Evolutionary conservation across 2,797 vertebrate species (phyloP).

Genomic region (Chiloscyllium punctatum): DNA sequence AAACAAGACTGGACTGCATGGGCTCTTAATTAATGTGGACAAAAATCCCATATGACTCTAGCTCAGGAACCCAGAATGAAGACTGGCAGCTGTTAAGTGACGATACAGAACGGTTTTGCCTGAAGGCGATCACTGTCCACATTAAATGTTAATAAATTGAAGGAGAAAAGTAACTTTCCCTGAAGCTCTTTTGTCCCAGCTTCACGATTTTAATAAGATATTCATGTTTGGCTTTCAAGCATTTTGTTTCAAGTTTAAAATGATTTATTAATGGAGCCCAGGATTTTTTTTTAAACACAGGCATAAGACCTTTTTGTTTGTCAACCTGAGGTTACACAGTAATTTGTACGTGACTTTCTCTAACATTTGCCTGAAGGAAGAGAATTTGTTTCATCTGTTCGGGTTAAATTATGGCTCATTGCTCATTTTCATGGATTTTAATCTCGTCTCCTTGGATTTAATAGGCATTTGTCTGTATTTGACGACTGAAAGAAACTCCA

Average conservation of each 20-base stretch:
- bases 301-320: slow-evolving; percentile 18
- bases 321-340: slow-evolving; percentile 22
- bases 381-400: slow-evolving; percentile 24
- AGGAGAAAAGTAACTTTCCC: slow-evolving; percentile 8
- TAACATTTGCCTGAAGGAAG: neutral
- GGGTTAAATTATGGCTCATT: slow-evolving; percentile 34
- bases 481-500: neutral
- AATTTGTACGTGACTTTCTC: slow-evolving; percentile 7
- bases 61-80: slow-evolving; percentile 16
- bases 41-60: slow-evolving; percentile 7
- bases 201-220: slow-evolving; percentile 12
- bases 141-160: slow-evolving; percentile 30
- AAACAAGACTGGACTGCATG: neutral
- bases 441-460: neutral
- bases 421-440: slow-evolving; percentile 12
- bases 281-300: neutral
- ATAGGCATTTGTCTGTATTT: neutral
- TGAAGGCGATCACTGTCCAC: neutral
- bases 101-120: neutral
- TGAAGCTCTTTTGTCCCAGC: neutral
- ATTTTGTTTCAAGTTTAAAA: slow-evolving; percentile 18
- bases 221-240: slow-evolving; percentile 18
- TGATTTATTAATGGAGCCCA: slow-evolving; percentile 23
- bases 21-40: neutral
- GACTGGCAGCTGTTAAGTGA: slow-evolving; percentile 27